Base-by-base conservation (phyloP, 2,888 invertebrate genomes). In the Mythimna impura region DNA sequence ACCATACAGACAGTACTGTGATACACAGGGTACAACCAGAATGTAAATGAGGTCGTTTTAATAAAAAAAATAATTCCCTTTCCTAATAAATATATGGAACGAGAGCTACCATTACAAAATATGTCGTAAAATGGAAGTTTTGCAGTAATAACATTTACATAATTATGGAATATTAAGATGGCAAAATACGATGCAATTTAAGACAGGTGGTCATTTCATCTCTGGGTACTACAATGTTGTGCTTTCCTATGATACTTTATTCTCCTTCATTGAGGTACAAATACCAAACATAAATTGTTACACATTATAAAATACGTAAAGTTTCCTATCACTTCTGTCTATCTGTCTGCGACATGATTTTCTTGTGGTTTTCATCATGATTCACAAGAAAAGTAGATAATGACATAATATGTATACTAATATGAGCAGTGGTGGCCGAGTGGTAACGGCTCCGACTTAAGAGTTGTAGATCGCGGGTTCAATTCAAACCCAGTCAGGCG, bases 141-240 rank as follows among this genome's bases (percentile, higher is more conserved):
- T 22, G 17, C 2, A 52, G 71, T 66, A 43, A 71, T 79, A 77
- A 77, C 61, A 79, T 79, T 66, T 71, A 71, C 79, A 81, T 79
- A 81, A 77, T 81, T 71, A 66, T 81, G 50, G 65, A 76, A 70
- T 71, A 71, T 78, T 80, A 71, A 65, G 76, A 81, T 76, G 52
- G 65, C 65, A 71, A 78, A 69, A 81, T 78, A 78, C 70, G 76
- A 81, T 57, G 70, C 81, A 69, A 61, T 81, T 47, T 66, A 71
- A 76, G 81, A 55, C 54, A 55, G 30, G 43, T 34, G 30, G 43
- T 36, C 14, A 61, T 79, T 76, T 71, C 76, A 63, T 66, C 34
- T 71, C n/a, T 69, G 36, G 54, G 2, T 22, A n/a, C 17, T 60
- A 54, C 47, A 47, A 47, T 47, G 47, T 47, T 54, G 25, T 40